Evolutionary conservation across 1,140 invertebrate genomes (phyloP).

Genomic region (Aphidius gifuensis): DNA sequence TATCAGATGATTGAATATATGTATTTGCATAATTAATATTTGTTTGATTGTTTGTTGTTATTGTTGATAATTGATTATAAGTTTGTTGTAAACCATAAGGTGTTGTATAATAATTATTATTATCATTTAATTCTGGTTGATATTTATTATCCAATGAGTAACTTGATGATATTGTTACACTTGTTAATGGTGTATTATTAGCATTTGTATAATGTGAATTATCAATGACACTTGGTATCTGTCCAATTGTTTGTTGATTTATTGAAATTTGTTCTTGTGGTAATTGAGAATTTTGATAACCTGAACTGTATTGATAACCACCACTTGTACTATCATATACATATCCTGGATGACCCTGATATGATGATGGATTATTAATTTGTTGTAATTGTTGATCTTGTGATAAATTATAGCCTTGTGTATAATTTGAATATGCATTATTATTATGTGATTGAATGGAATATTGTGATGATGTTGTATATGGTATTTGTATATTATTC

Average conservation of each 20-base stretch:
- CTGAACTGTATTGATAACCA: slow-evolving; percentile 56
- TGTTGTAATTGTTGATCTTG: slow-evolving; percentile 30
- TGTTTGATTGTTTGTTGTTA: slow-evolving; percentile 24
- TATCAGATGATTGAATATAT: slow-evolving; percentile 39
- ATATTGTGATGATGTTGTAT: slow-evolving; percentile 39
- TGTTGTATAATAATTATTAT: slow-evolving; percentile 47
- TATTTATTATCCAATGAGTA: slow-evolving; percentile 36
- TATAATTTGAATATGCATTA: slow-evolving; percentile 33
- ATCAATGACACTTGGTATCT: slow-evolving; percentile 16
- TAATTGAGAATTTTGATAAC: slow-evolving; percentile 42
- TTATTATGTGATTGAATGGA: slow-evolving; percentile 31
- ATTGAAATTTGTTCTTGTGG: slow-evolving; percentile 15
- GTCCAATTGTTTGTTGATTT: slow-evolving; percentile 43
- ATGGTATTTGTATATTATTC: slow-evolving; percentile 30
- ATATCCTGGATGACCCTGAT: slow-evolving; percentile 59
- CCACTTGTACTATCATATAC: slow-evolving; percentile 52
- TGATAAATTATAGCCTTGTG: slow-evolving; percentile 25
- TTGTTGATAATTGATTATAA: slow-evolving; percentile 9
- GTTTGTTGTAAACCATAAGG: background rate
- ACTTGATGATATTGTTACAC: slow-evolving; percentile 44
- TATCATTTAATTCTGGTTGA: slow-evolving; percentile 28
- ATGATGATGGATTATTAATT: slow-evolving; percentile 36
- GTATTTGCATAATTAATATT: slow-evolving; percentile 35
- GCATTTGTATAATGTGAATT: slow-evolving; percentile 57
- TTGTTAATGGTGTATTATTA: slow-evolving; percentile 41